A percentile compares a stretch with the other conserved stretches of the same genome.
Conservation (phyloP, 1,140 invertebrate genomes). For the Muscidifurax raptorellus region DNA sequence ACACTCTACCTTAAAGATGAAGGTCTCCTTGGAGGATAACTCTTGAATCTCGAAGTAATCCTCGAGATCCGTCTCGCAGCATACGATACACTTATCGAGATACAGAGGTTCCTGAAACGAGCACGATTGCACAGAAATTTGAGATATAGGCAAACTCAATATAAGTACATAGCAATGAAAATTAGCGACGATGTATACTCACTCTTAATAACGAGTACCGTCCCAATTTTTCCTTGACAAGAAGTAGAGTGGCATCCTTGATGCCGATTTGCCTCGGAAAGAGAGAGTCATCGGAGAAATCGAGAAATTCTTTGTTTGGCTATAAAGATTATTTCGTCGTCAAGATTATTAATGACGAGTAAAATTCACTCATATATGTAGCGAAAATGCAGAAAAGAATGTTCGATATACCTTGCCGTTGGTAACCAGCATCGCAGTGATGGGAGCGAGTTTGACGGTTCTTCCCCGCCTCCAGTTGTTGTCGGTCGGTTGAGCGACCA, state of each 20-base stretch:
- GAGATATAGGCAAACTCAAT: not conserved
- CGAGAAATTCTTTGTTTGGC: constrained; percentile 74
- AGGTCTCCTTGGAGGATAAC: constrained; percentile 93
- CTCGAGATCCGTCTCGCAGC: constrained; percentile 89
- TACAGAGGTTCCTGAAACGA: constrained; percentile 86
- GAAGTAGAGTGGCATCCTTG: constrained; percentile 89
- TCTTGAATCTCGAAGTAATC: constrained; percentile 98
- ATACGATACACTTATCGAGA: constrained; percentile 92
- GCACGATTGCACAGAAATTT: constrained; percentile 16
- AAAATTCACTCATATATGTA: too few relatives aligned
- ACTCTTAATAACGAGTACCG: constrained; percentile 89
- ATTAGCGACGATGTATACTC: constrained; percentile 60
- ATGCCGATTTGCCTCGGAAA: constrained; percentile 84
- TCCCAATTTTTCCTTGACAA: constrained; percentile 93
- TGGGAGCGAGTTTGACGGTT: constrained; percentile 90
- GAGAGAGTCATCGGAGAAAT: constrained; percentile 70
- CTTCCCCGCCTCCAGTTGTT: constrained; percentile 92
- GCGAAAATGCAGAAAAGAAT: not conserved
- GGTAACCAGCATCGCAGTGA: constrained; percentile 91
- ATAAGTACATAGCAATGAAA: constrained; percentile 1
- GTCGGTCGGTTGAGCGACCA: constrained; percentile 91
- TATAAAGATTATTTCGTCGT: constrained; percentile 60
- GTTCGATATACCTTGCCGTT: constrained; percentile 82
- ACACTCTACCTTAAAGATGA: constrained; percentile 90
- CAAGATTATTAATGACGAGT: constrained; percentile 31